These are phyloP conservation scores for Pseudopleuronectes americanus DNA, from an alignment of 2,797 vertebrate species.

Conservation along the genomic window DNA sequence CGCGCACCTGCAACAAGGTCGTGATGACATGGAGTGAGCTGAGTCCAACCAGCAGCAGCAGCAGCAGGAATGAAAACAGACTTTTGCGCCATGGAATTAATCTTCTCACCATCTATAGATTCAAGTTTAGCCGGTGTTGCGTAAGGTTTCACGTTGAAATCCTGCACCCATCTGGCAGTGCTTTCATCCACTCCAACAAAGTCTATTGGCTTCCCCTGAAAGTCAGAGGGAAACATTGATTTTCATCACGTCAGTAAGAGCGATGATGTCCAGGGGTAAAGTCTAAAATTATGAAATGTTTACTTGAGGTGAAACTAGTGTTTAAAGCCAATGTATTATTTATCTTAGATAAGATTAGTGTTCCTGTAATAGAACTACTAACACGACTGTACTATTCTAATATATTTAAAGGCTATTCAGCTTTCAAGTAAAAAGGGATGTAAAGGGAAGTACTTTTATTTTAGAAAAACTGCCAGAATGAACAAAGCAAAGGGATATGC, in stretches of 20 bases:
- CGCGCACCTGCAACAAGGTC: slow-evolving; percentile 85
- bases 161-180: slow-evolving; percentile 93
- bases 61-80: not conserved
- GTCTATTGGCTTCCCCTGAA: slow-evolving; percentile 92
- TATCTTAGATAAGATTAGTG: too few species aligned
- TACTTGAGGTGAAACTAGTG: not conserved
- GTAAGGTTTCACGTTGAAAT: slow-evolving; percentile 92
- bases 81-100: not conserved
- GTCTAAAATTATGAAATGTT: not conserved
- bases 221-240: not conserved
- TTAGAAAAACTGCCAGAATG: too few species aligned
- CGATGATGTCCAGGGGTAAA: not conserved
- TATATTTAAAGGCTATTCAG: not conserved
- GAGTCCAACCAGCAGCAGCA: slow-evolving; percentile 1
- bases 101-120: slow-evolving; percentile 92
- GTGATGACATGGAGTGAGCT: slow-evolving; percentile 24
- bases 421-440: not conserved
- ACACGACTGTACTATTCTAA: too few species aligned
- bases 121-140: slow-evolving; percentile 94
- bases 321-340: not conserved
- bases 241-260: not conserved
- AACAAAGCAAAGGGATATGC: too few species aligned
- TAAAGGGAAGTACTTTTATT: too few species aligned
- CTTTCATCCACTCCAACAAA: slow-evolving; percentile 90
- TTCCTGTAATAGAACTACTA: not conserved